phyloP scores from a whole-genome alignment of 2,113 vertebrate species.

The Pterocles burchelli region DNA sequence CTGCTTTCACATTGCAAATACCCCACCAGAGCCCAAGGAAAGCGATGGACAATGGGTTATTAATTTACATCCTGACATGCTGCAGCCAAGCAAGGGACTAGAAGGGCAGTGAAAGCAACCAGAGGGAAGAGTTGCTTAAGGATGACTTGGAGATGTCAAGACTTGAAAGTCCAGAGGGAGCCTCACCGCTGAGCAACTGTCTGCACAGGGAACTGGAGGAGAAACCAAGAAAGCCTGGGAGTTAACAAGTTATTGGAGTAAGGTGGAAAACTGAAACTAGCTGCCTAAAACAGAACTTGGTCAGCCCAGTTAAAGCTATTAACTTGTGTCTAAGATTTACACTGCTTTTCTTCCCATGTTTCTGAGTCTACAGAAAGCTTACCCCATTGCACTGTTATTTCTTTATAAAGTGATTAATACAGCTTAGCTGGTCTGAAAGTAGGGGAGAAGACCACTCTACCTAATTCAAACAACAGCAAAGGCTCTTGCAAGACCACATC shows the following conservation, averaged over 20 bases:
- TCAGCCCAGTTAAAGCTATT: not conserved
- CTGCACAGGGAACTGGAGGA: not conserved
- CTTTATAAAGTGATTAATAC: not conserved
- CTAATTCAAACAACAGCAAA: not conserved
- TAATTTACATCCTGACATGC: not conserved
- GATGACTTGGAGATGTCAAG: not conserved
- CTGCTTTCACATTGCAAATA: not conserved
- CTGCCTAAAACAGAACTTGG: not conserved
- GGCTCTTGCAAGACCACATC: not conserved
- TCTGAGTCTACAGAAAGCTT: not conserved
- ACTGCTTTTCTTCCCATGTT: not conserved
- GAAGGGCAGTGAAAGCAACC: not conserved
- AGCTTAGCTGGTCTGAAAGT: not conserved
- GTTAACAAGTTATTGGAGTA: not conserved
- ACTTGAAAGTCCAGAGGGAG: not conserved
- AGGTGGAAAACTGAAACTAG: not conserved
- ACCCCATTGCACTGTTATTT: not conserved
- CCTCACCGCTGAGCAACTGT: not conserved
- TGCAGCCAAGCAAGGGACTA: not conserved
- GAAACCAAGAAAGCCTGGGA: not conserved
- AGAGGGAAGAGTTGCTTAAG: not conserved
- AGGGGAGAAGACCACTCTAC: not conserved
- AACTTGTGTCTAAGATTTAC: not conserved
- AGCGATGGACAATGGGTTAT: not conserved
- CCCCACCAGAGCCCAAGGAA: not conserved